Base-by-base conservation (phyloP, 2,797 vertebrate species). In the Xiphophorus birchmanni region DNA sequence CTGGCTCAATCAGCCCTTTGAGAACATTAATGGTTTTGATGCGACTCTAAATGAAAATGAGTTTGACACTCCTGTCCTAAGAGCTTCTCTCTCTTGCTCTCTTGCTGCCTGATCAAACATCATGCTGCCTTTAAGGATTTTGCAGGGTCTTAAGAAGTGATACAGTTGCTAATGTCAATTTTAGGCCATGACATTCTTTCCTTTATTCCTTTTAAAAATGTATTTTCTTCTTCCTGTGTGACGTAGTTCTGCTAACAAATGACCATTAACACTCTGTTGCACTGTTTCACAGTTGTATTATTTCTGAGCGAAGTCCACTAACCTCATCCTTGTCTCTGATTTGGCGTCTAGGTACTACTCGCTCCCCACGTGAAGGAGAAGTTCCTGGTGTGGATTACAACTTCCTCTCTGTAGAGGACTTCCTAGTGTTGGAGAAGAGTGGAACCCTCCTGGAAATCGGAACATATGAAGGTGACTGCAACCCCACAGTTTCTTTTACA, bases 381-480 rank as follows among this genome's bases (percentile, higher is more conserved):
- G 97, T 98, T 89, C 94, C 98, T 86, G 99, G 98, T 73, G 97
- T 99, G 92, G 98, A 99, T 94, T 99, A 99, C 91, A 97, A 97
- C 91, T 99, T 99, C 94, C 96, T 99, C 88, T 97, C 97, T 74
- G 97, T 98, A 85, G 95, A 97, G 84, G 96, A 99, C 45, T 99
- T 99, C 91, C 91, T 97, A 89, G 96, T 98, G 85, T 97, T 99
- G 79, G 97, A 99, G 91, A 93, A 96, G 90, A 98, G 97, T 67
- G 98, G 98, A 69, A 99, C 98, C 60, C 96, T 99, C 82, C 95
- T 99, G 91, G 99, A 99, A 95, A 97, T 98, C 11, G 99, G 99
- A 94, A 98, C 99, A 65, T 99, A 99, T 88, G 99, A 99, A 94
- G 98, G 99, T 99, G 95, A 90, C 65, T 35, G 8, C 0, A 45